phyloP scores from a whole-genome alignment of 2,797 vertebrate species.

The Furcifer pardalis region DNA sequence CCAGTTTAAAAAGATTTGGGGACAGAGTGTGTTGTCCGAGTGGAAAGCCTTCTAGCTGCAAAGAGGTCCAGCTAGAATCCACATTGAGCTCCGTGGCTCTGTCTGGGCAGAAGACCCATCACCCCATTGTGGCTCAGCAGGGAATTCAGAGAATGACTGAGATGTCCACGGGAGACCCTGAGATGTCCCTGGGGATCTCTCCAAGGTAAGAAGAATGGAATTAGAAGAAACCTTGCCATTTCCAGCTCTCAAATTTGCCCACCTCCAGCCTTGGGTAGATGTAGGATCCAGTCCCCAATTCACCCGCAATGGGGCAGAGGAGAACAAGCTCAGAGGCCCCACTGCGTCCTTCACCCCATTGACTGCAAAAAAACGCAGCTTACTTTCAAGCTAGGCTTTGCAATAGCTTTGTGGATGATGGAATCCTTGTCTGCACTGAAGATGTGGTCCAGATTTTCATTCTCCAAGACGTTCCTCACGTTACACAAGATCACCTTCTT shows the following conservation, averaged over 20 bases:
- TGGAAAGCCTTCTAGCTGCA: too few relatives aligned
- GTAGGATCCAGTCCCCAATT: too few relatives aligned
- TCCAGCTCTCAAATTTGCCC: neutral
- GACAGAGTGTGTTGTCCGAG: too few relatives aligned
- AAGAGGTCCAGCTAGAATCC: neutral
- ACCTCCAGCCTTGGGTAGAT: neutral
- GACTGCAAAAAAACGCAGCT: constrained; percentile 16
- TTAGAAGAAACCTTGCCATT: neutral
- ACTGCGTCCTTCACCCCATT: accelerated
- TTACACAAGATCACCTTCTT: constrained; percentile 72
- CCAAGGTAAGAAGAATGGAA: neutral
- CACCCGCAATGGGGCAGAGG: neutral
- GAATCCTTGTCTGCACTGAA: constrained; percentile 63
- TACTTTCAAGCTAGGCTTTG: constrained; percentile 72
- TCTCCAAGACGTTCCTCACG: constrained; percentile 48
- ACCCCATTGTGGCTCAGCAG: neutral
- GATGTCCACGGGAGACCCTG: neutral
- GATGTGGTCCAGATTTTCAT: constrained; percentile 13
- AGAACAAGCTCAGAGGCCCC: neutral
- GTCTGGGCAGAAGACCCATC: neutral
- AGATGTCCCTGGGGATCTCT: too few relatives aligned
- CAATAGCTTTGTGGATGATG: constrained; percentile 67
- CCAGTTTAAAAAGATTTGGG: neutral
- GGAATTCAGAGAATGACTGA: too few relatives aligned
- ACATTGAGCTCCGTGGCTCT: too few relatives aligned